Percentiles rank a stretch among this genome's conserved stretches.
These are phyloP conservation scores for Drosophila testacea DNA, from an alignment of 2,888 invertebrate genomes.

Conservation along the genomic window DNA sequence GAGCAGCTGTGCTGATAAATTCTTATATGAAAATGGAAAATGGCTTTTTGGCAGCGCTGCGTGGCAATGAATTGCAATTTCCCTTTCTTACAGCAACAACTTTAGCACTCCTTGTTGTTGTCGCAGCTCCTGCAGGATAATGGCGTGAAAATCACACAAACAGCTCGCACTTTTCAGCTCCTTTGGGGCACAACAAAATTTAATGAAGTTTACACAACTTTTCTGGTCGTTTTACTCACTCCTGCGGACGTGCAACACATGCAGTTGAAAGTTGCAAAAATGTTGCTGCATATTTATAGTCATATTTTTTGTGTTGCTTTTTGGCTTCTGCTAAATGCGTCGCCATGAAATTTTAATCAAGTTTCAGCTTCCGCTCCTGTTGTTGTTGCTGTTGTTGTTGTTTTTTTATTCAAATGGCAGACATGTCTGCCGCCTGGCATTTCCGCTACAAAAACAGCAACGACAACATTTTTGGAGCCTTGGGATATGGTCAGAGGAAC, in stretches of 20 bases:
- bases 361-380: constrained; percentile 57
- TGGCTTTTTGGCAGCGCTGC: constrained; percentile 35
- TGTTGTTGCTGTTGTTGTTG: constrained; percentile 39
- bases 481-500: constrained; percentile 34
- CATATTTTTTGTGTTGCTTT: constrained; percentile 6
- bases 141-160: constrained; percentile 40
- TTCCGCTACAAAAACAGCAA: constrained; percentile 52
- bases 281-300: constrained; percentile 47
- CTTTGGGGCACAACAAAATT: constrained; percentile 46
- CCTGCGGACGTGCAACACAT: constrained; percentile 16
- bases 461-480: constrained; percentile 49
- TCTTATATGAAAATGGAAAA: constrained; percentile 35
- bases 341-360: constrained; percentile 78
- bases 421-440: constrained; percentile 73
- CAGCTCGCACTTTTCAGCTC: constrained; percentile 14
- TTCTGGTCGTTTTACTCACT: constrained; percentile 15
- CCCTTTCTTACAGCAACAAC: constrained; percentile 42
- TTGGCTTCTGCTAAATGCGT: constrained; percentile 62
- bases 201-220: constrained; percentile 66
- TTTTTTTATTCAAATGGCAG: constrained; percentile 61
- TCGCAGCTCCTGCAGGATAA: constrained; percentile 27
- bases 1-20: constrained; percentile 31
- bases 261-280: constrained; percentile 31
- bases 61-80: constrained; percentile 60
- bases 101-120: constrained; percentile 14